Evolutionary conservation across 2,888 invertebrate genomes (phyloP), one percentile per base, ranked within the genome.

Genomic region (Polyommatus icarus): DNA sequence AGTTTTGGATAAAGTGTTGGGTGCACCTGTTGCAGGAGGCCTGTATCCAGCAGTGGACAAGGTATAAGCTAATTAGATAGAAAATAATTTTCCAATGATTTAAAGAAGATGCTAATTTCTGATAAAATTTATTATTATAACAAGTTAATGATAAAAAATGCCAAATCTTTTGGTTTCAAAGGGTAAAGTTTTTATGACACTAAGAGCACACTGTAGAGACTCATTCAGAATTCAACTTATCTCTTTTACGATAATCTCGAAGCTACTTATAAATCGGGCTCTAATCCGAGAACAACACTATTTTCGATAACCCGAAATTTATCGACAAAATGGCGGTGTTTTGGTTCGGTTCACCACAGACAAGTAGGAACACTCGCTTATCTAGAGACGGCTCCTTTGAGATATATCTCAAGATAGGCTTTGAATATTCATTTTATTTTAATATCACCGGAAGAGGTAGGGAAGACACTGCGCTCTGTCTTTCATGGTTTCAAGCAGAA

Each of bases 291-390:
- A 67, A 67, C 29, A 67, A 67, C 67, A 67, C 67, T 67, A 67
- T 67, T 67, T 67, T 67, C 29, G 67, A 67, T 67, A 67, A 67
- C 67, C 67, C 67, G 29, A 67, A 67, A 29, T 61, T 61, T 61
- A 67, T 67, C 67, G 67, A 67, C 29, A 29, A 12, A 24, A 61
- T 61, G 67, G 67, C 29, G 67, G 67, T 67, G 67, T 67, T 67
- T 67, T 67, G 29, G 67, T 32, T 67, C 24, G 67, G 67, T 29
- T 67, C 15, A 67, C 67, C 29, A 29, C 6, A 67, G 67, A 67
- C 67, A 67, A 67, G 67, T 67, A 67, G 67, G 67, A 29, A 67
- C 67, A 12, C 15, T 12, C 29, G 29, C 20, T 67, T 67, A 29
- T 67, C 29, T 67, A 29, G 7, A 67, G 67, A 67, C 67, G 67